Evolutionary conservation across 2,797 vertebrate species (phyloP).

Genomic region (Carapus acus): DNA sequence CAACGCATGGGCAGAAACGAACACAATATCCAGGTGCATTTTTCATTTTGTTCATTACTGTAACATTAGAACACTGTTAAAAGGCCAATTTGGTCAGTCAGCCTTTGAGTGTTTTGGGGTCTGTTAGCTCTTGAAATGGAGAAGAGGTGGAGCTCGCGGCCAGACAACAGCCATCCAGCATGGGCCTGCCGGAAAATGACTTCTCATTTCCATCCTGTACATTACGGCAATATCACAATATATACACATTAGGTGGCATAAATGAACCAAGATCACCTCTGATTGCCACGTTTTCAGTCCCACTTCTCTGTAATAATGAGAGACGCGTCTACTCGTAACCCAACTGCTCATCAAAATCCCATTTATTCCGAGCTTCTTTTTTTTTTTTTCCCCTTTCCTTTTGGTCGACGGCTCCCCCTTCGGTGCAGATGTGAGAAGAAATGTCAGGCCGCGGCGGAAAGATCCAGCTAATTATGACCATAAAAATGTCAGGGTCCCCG

Average conservation of each 20-base stretch:
- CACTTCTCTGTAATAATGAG: slow-evolving; percentile 12
- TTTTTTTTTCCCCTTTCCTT: too few species aligned
- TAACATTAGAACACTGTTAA: slow-evolving; percentile 32
- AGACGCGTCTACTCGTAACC: too few species aligned
- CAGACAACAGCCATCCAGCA: neutral
- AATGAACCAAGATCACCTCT: slow-evolving; percentile 53
- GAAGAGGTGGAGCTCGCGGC: slow-evolving; percentile 40
- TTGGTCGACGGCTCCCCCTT: too few species aligned
- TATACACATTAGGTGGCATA: slow-evolving; percentile 51
- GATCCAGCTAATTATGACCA: slow-evolving; percentile 52
- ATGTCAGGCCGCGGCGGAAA: slow-evolving; percentile 20
- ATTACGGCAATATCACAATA: slow-evolving; percentile 50
- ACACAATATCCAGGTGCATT: slow-evolving; percentile 33
- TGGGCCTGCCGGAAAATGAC: slow-evolving; percentile 28
- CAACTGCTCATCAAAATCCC: neutral
- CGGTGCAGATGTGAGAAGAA: neutral
- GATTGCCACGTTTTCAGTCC: slow-evolving; percentile 51
- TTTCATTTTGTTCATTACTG: slow-evolving; percentile 43
- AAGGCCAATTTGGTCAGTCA: slow-evolving; percentile 48
- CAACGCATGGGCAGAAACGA: slow-evolving; percentile 37
- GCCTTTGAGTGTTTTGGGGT: slow-evolving; percentile 50
- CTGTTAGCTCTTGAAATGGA: slow-evolving; percentile 35
- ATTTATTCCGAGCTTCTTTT: neutral
- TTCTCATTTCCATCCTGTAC: slow-evolving; percentile 46
- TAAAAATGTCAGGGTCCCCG: slow-evolving; percentile 44